phyloP scores from a whole-genome alignment of 1,140 invertebrate genomes.

The Drosophila willistoni region DNA sequence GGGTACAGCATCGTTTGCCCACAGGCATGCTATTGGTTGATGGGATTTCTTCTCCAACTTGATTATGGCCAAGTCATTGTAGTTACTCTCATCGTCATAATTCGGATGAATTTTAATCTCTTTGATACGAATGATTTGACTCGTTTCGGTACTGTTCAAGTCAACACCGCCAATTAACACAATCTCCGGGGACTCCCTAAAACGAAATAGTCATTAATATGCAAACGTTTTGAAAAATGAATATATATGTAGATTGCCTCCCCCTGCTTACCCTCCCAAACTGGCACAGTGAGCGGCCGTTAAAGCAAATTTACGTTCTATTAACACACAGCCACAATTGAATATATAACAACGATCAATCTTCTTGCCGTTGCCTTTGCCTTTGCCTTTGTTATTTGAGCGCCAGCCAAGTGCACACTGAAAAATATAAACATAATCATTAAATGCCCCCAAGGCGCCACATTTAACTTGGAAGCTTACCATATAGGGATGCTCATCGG shows the following conservation, averaged over 20 bases:
- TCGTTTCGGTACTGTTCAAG: constrained; percentile 32
- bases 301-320: constrained; percentile 45
- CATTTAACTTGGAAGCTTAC: constrained; percentile 13
- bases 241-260: background rate
- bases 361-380: constrained; percentile 3
- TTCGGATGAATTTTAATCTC: constrained; percentile 47
- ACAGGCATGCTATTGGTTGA: constrained; percentile 42
- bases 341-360: constrained; percentile 34
- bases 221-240: constrained; percentile 2
- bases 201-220: constrained; percentile 38
- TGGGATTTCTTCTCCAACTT: constrained; percentile 28
- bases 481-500: constrained; percentile 57
- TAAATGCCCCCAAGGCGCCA: background rate
- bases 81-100: constrained; percentile 33
- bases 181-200: constrained; percentile 54
- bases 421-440: constrained; percentile 4
- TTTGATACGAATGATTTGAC: constrained; percentile 40
- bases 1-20: constrained; percentile 37
- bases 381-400: constrained; percentile 13
- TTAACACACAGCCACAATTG: constrained; percentile 58
- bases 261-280: constrained; percentile 44
- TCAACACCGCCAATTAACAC: constrained; percentile 53
- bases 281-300: constrained; percentile 60
- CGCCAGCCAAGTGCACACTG: constrained; percentile 62
- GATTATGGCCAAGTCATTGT: constrained; percentile 53